Evolutionary conservation across 2,113 vertebrate species (phyloP), one percentile per base, ranked within the genome.

Genomic region (Pimephales promelas): DNA sequence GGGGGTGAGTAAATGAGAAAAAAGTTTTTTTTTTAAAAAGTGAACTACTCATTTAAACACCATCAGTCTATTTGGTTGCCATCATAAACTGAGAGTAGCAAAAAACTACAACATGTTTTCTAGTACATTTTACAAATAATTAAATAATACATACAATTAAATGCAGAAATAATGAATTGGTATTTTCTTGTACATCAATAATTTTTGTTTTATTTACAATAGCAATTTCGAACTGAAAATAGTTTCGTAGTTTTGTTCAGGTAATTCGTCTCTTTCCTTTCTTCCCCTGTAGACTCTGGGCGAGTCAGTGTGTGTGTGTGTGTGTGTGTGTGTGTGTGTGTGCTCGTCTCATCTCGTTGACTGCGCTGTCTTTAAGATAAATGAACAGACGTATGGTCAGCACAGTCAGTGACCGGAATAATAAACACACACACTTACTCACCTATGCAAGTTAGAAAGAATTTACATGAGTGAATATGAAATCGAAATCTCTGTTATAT

Each of bases 311-410:
- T 40, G 24, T 16, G 22, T 43, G 24, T 16, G 22, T 43, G 54
- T 20, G 45, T 40, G 24, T 16, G 22, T 43, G 70, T 88, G 66
- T 40, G 24, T 16, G 22, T 43, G 24, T 16, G 22, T 43, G 54
- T 20, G 45, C 47, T 79, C 62, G 24, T 83, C 83, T 89, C 78
- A 68, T 88, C 83, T 88, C 87, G 86, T 88, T 70, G 59, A 74
- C 34, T 84, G 11, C 45, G 20, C 56, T 73, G 24, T 66, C 74
- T 68, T 82, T 71, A 31, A 57, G 40, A 70, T 45, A 80, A 47
- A 47, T 64, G 68, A 82, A 70, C 28, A 77, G 84, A 82, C 73
- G 57, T 34, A 80, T 24, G 47, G 70, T 62, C 40, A 75, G 14
- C 13, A 14, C 26, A 49, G 45, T 52, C 47, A 34, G 73, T 75